These are phyloP conservation scores for Xestoiulus laeticollis DNA, from an alignment of 2,888 invertebrate genomes.

Conservation along the genomic window DNA sequence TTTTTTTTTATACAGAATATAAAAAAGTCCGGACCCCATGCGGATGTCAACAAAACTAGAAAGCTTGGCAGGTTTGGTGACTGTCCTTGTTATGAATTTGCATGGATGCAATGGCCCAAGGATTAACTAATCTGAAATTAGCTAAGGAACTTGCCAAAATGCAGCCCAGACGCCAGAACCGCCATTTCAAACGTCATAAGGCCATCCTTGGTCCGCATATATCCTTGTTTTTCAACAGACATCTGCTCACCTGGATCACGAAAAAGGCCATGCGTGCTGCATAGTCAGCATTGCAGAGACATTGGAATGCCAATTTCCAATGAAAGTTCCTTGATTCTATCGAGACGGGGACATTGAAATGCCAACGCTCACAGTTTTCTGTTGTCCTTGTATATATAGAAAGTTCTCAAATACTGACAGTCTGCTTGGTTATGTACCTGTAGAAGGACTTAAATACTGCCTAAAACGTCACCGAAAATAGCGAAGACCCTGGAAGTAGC, in stretches of 20 bases:
- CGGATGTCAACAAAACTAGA: neutral
- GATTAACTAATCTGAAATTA: neutral
- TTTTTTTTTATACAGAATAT: too few relatives aligned
- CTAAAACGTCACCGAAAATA: too few relatives aligned
- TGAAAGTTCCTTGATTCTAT: too few relatives aligned
- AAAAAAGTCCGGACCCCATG: neutral
- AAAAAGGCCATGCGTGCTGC: neutral
- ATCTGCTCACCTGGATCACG: neutral
- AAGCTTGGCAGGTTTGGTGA: neutral
- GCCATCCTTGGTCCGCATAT: neutral
- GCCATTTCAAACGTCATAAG: neutral
- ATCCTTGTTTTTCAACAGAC: neutral
- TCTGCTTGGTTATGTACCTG: too few relatives aligned
- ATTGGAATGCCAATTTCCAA: too few relatives aligned
- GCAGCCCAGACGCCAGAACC: neutral
- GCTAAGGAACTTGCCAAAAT: neutral
- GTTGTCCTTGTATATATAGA: too few relatives aligned
- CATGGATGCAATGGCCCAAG: slow-evolving; percentile 7
- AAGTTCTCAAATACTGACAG: too few relatives aligned
- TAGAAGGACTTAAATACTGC: too few relatives aligned
- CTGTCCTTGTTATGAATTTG: neutral
- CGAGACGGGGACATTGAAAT: too few relatives aligned
- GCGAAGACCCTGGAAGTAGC: too few relatives aligned
- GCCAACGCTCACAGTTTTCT: too few relatives aligned
- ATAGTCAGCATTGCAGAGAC: too few relatives aligned